Conservation (phyloP, 2,888 invertebrate genomes). For the Leptura quadrifasciata region DNA sequence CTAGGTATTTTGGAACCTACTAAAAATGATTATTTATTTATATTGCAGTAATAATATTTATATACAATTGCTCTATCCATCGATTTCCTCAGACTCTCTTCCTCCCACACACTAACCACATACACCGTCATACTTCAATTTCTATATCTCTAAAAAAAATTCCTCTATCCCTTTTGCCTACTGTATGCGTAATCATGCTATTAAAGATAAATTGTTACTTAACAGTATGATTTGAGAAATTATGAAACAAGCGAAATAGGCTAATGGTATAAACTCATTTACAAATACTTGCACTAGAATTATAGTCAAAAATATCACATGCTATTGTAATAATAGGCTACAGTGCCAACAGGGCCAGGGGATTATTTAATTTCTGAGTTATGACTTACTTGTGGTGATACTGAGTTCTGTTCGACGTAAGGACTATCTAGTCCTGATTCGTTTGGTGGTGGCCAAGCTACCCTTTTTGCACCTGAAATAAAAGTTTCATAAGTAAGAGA, state of each 20-base stretch:
- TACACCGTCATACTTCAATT: background rate
- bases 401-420: slow-evolving; percentile 75
- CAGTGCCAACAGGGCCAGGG: slow-evolving; percentile 50
- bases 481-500: slow-evolving; percentile 49
- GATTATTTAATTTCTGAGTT: slow-evolving; percentile 8
- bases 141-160: slow-evolving; percentile 3
- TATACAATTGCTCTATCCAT: slow-evolving; percentile 17
- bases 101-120: background rate
- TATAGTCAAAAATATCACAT: slow-evolving; percentile 14
- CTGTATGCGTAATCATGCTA: slow-evolving; percentile 34
- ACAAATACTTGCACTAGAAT: background rate
- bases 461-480: slow-evolving; percentile 86
- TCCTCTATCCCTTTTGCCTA: slow-evolving; percentile 49
- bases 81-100: slow-evolving; percentile 3
- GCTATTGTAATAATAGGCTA: slow-evolving; percentile 26
- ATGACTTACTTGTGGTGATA: slow-evolving; percentile 77
- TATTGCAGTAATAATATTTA: background rate
- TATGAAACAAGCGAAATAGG: slow-evolving; percentile 15
- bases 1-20: background rate
- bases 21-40: background rate
- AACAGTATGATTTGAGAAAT: slow-evolving; percentile 14
- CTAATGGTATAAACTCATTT: slow-evolving; percentile 4
- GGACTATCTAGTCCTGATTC: slow-evolving; percentile 76
- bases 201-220: slow-evolving; percentile 14
- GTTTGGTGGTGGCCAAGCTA: slow-evolving; percentile 89